These are phyloP conservation scores for Tethya wilhelma DNA, from an alignment of 37 sponge, comb jelly and placozoan genomes.

Conservation along the genomic window DNA sequence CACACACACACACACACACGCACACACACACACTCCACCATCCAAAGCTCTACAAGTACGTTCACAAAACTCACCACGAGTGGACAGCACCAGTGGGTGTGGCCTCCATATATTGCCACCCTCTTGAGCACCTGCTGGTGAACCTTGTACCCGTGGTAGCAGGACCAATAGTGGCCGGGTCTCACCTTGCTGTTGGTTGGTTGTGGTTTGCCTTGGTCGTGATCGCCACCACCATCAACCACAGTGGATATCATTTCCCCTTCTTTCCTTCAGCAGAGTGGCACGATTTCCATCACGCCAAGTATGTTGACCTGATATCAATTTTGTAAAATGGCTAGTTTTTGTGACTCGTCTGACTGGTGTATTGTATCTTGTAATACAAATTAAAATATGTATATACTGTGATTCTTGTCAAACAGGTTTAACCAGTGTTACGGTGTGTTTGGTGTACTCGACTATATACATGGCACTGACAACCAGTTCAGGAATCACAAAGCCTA, in stretches of 20 bases:
- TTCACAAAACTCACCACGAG: constrained; percentile 95
- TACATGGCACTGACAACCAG: constrained; percentile 65
- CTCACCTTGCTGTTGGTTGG: constrained; percentile 54
- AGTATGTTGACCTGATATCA: constrained; percentile 31
- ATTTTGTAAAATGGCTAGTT: not conserved
- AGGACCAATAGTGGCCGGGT: constrained; percentile 80
- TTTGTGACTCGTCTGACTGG: not conserved
- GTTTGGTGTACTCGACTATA: constrained; percentile 78
- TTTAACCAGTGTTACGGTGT: constrained; percentile 74
- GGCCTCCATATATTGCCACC: constrained; percentile 75
- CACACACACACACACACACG: constrained; percentile 38
- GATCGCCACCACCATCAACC: constrained; percentile 52
- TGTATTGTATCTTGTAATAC: not conserved
- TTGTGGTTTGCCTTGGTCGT: constrained; percentile 64
- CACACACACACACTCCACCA: constrained; percentile 66
- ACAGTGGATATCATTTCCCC: constrained; percentile 94
- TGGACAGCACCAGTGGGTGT: constrained; percentile 85
- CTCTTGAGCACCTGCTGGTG: constrained; percentile 71
- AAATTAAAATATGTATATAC: too few relatives aligned
- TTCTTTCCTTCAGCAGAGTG: constrained; percentile 78
- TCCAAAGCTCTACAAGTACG: constrained; percentile 74
- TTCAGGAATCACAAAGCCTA: constrained; percentile 44
- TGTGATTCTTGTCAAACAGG: not conserved
- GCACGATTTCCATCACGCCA: constrained; percentile 89
- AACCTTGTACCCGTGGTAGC: constrained; percentile 62